phyloP scores from a whole-genome alignment of 2,113 vertebrate species.

The Panthera leo region DNA sequence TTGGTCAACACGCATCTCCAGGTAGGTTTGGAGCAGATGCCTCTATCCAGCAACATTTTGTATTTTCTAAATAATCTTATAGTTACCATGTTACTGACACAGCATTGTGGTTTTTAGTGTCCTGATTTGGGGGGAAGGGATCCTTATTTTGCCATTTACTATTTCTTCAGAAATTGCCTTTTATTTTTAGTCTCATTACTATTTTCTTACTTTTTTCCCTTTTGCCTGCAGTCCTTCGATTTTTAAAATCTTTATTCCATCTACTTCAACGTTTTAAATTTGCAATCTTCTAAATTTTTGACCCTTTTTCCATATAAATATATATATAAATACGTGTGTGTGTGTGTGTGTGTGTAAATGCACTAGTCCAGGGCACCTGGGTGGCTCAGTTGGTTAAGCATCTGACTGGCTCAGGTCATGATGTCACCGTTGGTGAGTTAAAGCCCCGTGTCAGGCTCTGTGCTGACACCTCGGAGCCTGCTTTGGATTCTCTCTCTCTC shows the following conservation, averaged over 20 bases:
- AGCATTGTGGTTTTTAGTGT: neutral
- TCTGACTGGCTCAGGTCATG: too few species aligned
- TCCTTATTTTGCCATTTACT: neutral
- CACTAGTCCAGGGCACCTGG: too few species aligned
- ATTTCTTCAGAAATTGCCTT: constrained; percentile 5
- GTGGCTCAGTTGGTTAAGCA: too few species aligned
- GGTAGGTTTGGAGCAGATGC: neutral
- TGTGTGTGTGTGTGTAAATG: too few species aligned
- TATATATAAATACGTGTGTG: too few species aligned
- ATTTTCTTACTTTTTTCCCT: neutral
- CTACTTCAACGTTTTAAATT: neutral
- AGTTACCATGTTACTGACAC: neutral
- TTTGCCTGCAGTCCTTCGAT: neutral
- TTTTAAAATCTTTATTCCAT: neutral
- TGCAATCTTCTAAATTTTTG: neutral
- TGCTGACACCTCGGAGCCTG: too few species aligned
- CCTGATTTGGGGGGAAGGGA: neutral
- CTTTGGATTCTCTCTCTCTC: too few species aligned
- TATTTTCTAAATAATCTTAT: neutral
- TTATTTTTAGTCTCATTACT: neutral
- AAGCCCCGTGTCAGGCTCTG: too few species aligned
- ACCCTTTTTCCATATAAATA: neutral
- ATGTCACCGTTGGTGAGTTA: too few species aligned
- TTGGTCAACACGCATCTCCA: neutral
- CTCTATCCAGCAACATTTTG: neutral